These are phyloP conservation scores for Microctenopoma stevenorrisi DNA, from an alignment of 2,797 vertebrate species.

Conservation along the genomic window DNA sequence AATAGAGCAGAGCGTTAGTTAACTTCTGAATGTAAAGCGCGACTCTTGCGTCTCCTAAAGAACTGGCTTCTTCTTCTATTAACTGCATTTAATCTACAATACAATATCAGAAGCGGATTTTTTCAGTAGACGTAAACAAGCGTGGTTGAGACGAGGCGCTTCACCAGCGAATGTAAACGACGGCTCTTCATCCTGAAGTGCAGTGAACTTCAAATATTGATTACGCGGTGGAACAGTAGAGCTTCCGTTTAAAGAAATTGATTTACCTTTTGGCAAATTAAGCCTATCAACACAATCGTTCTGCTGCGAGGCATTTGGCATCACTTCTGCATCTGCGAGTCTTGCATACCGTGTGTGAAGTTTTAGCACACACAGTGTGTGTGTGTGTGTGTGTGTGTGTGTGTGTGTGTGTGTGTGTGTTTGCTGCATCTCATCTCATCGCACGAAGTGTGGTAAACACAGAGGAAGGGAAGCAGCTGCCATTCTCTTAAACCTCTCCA, in stretches of 20 bases:
- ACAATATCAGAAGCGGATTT: neutral
- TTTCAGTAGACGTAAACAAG: neutral
- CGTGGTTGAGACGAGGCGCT: neutral
- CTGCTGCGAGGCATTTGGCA: constrained; percentile 41
- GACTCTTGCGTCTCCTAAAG: neutral
- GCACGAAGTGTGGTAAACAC: constrained; percentile 24
- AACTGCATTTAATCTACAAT: neutral
- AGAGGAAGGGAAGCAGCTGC: constrained; percentile 47
- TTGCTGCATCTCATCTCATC: constrained; percentile 40
- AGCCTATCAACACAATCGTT: constrained; percentile 45
- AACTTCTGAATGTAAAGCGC: constrained; percentile 23
- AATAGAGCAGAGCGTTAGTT: constrained; percentile 7
- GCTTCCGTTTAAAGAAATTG: constrained; percentile 54
- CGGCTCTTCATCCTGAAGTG: constrained; percentile 45
- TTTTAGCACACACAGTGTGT: constrained; percentile 1
- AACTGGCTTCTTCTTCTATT: neutral
- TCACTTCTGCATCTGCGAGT: constrained; percentile 13
- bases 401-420: neutral
- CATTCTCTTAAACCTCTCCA: constrained; percentile 36
- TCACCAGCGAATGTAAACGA: constrained; percentile 46
- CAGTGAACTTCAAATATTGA: constrained; percentile 57
- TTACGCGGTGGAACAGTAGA: constrained; percentile 38
- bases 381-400: too few species aligned
- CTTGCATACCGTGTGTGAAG: constrained; percentile 13
- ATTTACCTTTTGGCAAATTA: constrained; percentile 66